Conservation (phyloP, 2,113 vertebrate species). For the Coryphaenoides rupestris region DNA sequence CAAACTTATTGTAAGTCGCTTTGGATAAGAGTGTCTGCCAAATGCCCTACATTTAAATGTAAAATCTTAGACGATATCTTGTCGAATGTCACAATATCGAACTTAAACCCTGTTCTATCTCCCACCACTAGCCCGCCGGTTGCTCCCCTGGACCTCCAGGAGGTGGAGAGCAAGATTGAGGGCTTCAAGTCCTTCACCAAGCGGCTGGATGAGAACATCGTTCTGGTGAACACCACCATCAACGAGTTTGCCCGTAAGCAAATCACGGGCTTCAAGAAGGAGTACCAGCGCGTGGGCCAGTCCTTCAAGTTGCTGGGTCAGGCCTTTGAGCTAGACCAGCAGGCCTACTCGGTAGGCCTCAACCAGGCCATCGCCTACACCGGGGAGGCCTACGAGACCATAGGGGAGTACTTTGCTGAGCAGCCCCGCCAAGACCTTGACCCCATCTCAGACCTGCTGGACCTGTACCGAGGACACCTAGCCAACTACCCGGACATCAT, state of each 20-base stretch:
- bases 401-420: conserved; percentile 93
- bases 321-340: conserved; percentile 94
- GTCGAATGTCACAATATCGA: too few species aligned
- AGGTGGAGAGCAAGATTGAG: conserved; percentile 91
- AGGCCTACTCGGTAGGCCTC: conserved; percentile 82
- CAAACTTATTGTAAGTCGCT: too few species aligned
- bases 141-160: conserved; percentile 85
- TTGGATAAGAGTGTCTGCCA: too few species aligned
- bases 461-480: conserved; percentile 93
- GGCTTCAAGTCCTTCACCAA: conserved; percentile 93
- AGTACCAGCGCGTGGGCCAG: conserved; percentile 95
- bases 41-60: too few species aligned
- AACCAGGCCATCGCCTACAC: conserved; percentile 92
- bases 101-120: too few species aligned
- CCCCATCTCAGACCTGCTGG: conserved; percentile 90
- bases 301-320: conserved; percentile 88
- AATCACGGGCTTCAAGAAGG: conserved; percentile 91
- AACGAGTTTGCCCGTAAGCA: conserved; percentile 94
- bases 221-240: conserved; percentile 87
- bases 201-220: conserved; percentile 91
- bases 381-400: conserved; percentile 86
- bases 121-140: conserved; percentile 80
- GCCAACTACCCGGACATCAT: conserved; percentile 98
- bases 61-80: too few species aligned
- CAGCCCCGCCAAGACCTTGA: conserved; percentile 95